Evolutionary conservation across 2,113 vertebrate species (phyloP).

Genomic region (Carassius gibelio): DNA sequence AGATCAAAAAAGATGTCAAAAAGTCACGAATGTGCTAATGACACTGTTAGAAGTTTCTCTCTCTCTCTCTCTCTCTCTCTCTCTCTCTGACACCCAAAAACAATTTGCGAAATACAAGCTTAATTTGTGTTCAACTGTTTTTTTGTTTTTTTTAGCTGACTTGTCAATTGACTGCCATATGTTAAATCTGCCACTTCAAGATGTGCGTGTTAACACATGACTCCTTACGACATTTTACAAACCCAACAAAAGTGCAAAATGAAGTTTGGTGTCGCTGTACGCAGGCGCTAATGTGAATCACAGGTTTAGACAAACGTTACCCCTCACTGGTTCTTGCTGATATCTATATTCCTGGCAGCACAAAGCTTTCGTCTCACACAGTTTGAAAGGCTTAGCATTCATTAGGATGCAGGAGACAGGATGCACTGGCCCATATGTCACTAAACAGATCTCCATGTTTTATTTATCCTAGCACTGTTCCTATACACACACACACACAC

Average conservation of each 20-base stretch:
- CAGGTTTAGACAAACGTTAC: conserved; percentile 40
- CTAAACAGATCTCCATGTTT: conserved; percentile 66
- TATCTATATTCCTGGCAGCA: conserved; percentile 58
- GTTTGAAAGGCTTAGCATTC: conserved; percentile 40
- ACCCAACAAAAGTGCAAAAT: background rate
- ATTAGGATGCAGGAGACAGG: conserved; percentile 60
- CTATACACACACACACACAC: conserved; percentile 33
- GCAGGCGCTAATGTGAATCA: background rate
- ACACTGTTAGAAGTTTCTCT: background rate
- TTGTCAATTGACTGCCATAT: conserved; percentile 33
- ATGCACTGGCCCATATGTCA: conserved; percentile 62
- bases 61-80: too few species aligned
- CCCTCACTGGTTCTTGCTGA: conserved; percentile 36
- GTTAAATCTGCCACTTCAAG: conserved; percentile 23
- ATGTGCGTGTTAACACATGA: background rate
- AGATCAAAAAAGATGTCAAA: conserved; percentile 18
- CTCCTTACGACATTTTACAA: background rate
- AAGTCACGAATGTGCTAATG: background rate
- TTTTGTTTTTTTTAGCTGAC: conserved; percentile 27
- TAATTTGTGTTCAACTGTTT: conserved; percentile 33
- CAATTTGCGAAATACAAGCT: background rate
- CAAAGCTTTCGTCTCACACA: conserved; percentile 34
- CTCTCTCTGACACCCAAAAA: background rate
- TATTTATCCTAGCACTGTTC: conserved; percentile 62
- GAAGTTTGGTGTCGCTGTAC: background rate